These are phyloP conservation scores for Mormyrus lacerda DNA, from an alignment of 2,113 vertebrate species.

Conservation along the genomic window DNA sequence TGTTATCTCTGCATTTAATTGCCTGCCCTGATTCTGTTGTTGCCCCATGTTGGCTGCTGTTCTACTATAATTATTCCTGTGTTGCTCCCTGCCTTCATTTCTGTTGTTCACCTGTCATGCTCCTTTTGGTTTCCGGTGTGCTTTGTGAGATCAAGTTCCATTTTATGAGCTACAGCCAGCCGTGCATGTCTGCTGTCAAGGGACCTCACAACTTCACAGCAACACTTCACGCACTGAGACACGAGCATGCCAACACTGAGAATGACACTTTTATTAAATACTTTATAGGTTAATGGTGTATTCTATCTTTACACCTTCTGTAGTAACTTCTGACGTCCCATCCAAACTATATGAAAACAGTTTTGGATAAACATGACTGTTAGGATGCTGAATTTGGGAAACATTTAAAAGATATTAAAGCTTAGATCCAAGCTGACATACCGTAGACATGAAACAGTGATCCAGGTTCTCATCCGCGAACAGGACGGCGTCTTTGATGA, in stretches of 20 bases:
- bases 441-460: constrained; percentile 75
- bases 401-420: neutral
- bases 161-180: neutral
- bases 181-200: neutral
- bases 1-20: neutral
- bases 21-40: neutral
- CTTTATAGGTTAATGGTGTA: neutral
- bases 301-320: neutral
- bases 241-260: neutral
- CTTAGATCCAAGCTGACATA: constrained; percentile 35
- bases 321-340: neutral
- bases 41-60: too few relatives aligned
- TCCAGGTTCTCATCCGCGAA: constrained; percentile 68
- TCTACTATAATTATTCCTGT: too few relatives aligned
- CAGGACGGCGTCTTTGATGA: constrained; percentile 71
- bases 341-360: neutral
- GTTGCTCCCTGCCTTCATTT: too few relatives aligned
- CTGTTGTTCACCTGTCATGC: too few relatives aligned
- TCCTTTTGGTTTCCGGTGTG: too few relatives aligned
- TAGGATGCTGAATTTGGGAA: neutral
- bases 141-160: neutral
- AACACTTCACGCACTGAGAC: neutral
- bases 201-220: neutral
- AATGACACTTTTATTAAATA: neutral
- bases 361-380: neutral